Evolutionary conservation across 1,140 invertebrate genomes (phyloP).

Genomic region (Ips nitidus): DNA sequence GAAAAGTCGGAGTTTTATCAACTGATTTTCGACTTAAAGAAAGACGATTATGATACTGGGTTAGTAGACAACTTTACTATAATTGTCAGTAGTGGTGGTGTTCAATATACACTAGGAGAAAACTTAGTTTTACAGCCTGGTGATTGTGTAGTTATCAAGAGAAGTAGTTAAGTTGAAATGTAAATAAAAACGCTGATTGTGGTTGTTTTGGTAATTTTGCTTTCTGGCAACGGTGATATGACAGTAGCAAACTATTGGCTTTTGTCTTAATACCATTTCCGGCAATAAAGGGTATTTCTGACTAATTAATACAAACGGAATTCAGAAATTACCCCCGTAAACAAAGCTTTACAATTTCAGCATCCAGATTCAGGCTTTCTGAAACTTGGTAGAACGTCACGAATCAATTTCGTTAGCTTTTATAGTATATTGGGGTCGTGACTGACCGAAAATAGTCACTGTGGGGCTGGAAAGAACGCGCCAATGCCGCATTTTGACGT

Average conservation of each 20-base stretch:
- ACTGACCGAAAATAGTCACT: constrained; percentile 17
- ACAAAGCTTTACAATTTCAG: no score
- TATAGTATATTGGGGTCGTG: constrained; percentile 8
- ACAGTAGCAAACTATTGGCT: no score
- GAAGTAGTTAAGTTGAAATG: neutral
- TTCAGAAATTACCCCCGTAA: no score
- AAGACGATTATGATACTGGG: neutral
- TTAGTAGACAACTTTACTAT: neutral
- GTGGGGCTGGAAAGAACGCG: constrained; percentile 33
- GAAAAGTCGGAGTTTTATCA: neutral
- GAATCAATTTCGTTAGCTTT: constrained; percentile 8
- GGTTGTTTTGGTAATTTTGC: no score
- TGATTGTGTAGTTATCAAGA: constrained; percentile 34
- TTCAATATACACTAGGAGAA: neutral
- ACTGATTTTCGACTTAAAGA: neutral
- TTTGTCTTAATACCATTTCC: no score
- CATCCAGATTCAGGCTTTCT: neutral
- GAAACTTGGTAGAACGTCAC: no score
- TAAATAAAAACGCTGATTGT: no score
- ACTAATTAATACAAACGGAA: no score
- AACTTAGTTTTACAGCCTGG: constrained; percentile 6
- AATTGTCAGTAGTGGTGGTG: neutral
- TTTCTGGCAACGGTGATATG: no score
- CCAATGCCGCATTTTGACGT: constrained; percentile 48
- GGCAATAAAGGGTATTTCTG: no score